Evolutionary conservation across 2,797 vertebrate species (phyloP).

Genomic region (Xenopus petersii): DNA sequence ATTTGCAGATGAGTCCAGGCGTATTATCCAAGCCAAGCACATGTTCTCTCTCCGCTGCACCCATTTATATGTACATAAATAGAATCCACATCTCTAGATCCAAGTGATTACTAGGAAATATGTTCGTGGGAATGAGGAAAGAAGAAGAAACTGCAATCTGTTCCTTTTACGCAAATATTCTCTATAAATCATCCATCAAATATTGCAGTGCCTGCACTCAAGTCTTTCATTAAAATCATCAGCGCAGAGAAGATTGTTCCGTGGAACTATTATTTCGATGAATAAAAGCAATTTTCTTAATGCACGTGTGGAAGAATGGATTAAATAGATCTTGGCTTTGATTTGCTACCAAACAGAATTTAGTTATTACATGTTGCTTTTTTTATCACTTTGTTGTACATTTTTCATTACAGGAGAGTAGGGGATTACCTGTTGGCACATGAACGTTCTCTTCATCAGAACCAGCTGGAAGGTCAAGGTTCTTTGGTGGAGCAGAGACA

Average conservation of each 20-base stretch:
- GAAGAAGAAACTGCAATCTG: not conserved
- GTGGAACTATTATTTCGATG: constrained; percentile 27
- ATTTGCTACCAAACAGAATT: constrained; percentile 39
- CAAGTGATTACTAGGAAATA: not conserved
- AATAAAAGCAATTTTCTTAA: constrained; percentile 44
- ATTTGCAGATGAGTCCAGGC: too few species aligned
- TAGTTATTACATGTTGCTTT: constrained; percentile 32
- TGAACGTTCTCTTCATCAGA: constrained; percentile 10
- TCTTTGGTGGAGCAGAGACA: not conserved
- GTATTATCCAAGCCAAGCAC: too few species aligned
- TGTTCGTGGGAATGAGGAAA: constrained; percentile 2
- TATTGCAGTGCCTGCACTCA: constrained; percentile 23
- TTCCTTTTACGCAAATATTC: constrained; percentile 14
- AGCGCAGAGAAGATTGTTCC: constrained; percentile 16
- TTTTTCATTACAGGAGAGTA: constrained; percentile 42
- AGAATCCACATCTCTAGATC: not conserved
- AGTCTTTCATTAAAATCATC: constrained; percentile 36
- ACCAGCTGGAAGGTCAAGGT: constrained; percentile 25
- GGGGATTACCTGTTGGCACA: constrained; percentile 1
- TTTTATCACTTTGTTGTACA: constrained; percentile 43
- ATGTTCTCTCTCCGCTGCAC: too few species aligned
- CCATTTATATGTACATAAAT: not conserved
- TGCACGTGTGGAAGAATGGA: constrained; percentile 34
- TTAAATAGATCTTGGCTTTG: constrained; percentile 29
- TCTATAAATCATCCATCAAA: constrained; percentile 16